A percentile compares a stretch with the other conserved stretches of the same genome.
These are phyloP conservation scores for Geopemphigus sp. DNA, from an alignment of 1,140 invertebrate genomes.

Conservation along the genomic window DNA sequence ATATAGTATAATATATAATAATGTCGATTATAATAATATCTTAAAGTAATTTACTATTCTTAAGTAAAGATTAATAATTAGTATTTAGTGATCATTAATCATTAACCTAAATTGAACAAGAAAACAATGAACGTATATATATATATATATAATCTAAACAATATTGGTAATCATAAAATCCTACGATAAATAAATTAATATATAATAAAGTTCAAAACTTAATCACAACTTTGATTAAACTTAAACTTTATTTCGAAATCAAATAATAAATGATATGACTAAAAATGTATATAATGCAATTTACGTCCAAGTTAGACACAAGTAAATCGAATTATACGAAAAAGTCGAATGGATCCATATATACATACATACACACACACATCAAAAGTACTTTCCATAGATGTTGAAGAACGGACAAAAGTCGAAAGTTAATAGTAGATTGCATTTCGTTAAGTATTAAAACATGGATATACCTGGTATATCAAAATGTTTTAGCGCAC, in stretches of 20 bases:
- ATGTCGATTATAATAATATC: too few species aligned
- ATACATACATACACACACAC: too few species aligned
- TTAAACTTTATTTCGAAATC: too few species aligned
- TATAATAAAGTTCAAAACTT: neutral
- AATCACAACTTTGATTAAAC: slow-evolving; percentile 5
- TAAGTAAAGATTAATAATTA: neutral
- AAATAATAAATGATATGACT: slow-evolving; percentile 10
- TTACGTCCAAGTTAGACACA: neutral
- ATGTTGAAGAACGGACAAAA: neutral
- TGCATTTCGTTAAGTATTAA: neutral
- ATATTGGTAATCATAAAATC: neutral
- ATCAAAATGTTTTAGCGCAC: too few species aligned
- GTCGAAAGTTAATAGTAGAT: slow-evolving; percentile 16
- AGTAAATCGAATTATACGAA: neutral
- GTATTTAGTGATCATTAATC: neutral
- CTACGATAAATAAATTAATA: neutral
- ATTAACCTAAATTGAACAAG: neutral
- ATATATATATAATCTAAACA: neutral
- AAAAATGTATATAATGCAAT: neutral
- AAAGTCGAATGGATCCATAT: neutral
- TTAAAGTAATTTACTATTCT: neutral
- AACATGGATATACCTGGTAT: too few species aligned
- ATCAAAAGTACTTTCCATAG: slow-evolving; percentile 14
- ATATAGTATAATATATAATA: too few species aligned
- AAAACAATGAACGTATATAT: neutral